Evolutionary conservation across 1,140 invertebrate species (phyloP).

Genomic region (Calliphora vicina): DNA sequence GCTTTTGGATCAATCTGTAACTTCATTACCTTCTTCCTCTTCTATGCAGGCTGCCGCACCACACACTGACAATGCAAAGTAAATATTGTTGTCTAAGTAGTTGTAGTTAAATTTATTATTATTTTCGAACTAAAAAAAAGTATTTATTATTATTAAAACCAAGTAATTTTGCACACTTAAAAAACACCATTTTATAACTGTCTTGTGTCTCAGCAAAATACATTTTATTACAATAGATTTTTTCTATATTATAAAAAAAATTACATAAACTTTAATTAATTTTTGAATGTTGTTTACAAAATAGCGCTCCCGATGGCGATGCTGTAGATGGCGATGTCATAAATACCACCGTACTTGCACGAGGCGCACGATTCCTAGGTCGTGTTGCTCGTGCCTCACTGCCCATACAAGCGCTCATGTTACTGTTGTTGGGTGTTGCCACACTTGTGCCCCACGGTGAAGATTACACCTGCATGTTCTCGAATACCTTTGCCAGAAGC

Average conservation of each 20-base stretch:
- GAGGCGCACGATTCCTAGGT: slow-evolving; percentile 82
- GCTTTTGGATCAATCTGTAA: slow-evolving; percentile 69
- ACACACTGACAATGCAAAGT: slow-evolving; percentile 66
- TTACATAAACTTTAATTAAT: no score
- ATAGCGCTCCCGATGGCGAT: slow-evolving; percentile 45
- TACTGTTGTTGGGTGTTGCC: slow-evolving; percentile 87
- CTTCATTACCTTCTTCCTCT: slow-evolving; percentile 60
- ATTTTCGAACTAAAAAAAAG: background rate
- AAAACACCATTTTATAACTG: no score
- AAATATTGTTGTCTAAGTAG: slow-evolving; percentile 65
- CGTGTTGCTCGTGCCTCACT: slow-evolving; percentile 88
- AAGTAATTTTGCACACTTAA: background rate
- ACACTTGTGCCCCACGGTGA: slow-evolving; percentile 85
- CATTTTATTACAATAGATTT: no score
- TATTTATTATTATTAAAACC: background rate
- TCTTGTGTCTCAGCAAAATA: no score
- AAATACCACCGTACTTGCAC: slow-evolving; percentile 72
- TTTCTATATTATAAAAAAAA: no score
- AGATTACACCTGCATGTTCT: slow-evolving; percentile 83
- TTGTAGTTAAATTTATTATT: slow-evolving; percentile 41
- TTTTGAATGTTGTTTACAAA: no score
- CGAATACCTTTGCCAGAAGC: slow-evolving; percentile 80
- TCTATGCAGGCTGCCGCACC: slow-evolving; percentile 63
- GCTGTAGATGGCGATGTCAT: slow-evolving; percentile 67
- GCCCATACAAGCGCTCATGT: slow-evolving; percentile 88